These are phyloP conservation scores for Actinernus sp. DNA, from an alignment of 92 coral and sea anemone species.

Conservation along the genomic window DNA sequence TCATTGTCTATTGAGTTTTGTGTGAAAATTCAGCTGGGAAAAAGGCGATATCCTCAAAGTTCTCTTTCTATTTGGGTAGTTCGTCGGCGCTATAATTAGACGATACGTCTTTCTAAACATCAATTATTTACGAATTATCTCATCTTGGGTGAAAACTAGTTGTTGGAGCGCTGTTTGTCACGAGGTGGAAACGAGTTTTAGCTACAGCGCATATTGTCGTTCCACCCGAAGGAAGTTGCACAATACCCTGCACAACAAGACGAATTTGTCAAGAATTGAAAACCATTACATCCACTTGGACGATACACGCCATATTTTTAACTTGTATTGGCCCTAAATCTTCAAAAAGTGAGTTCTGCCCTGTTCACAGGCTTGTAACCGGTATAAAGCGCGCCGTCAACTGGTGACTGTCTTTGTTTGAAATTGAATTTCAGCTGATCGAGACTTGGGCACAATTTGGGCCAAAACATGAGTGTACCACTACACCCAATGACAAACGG, in stretches of 20 bases:
- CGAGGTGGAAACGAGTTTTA: neutral
- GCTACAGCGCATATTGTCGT: neutral
- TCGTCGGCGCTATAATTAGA: slow-evolving; percentile 8
- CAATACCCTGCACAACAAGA: neutral
- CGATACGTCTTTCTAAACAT: slow-evolving; percentile 60
- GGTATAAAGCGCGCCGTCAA: too few relatives aligned
- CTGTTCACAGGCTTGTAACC: too few relatives aligned
- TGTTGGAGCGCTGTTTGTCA: neutral
- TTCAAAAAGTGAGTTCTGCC: too few relatives aligned
- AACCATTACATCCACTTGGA: neutral
- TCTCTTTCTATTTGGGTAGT: neutral
- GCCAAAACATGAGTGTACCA: slow-evolving; percentile 28
- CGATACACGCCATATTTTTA: neutral
- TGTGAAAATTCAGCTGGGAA: too few relatives aligned
- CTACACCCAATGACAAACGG: slow-evolving; percentile 31
- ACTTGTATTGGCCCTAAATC: too few relatives aligned
- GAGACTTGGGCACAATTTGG: slow-evolving; percentile 29
- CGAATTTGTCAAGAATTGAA: neutral
- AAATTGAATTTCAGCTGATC: slow-evolving; percentile 39
- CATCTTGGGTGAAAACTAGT: slow-evolving; percentile 30
- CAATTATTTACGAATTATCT: slow-evolving; percentile 87
- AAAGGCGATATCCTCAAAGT: too few relatives aligned
- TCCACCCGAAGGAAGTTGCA: slow-evolving; percentile 1
- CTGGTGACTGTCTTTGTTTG: neutral
- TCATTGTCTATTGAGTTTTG: too few relatives aligned